Conservation (phyloP, 2,113 vertebrate genomes). For the Cephalopterus ornatus region DNA sequence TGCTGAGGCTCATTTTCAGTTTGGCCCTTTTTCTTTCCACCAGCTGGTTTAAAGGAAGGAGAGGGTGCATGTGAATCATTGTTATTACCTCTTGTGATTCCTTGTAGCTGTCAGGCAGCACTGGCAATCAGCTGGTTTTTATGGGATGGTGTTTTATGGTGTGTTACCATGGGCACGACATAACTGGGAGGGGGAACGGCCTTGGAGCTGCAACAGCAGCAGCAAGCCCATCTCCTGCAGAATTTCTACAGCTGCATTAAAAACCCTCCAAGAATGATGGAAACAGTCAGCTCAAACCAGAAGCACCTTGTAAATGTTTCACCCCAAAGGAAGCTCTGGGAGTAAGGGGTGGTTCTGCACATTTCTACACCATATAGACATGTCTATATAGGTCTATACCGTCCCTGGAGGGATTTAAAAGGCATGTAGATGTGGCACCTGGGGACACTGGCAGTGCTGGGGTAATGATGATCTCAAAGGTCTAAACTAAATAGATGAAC, state of each 20-base stretch:
- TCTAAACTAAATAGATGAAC: not conserved
- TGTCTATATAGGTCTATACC: not conserved
- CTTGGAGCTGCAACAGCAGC: not conserved
- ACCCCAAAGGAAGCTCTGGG: not conserved
- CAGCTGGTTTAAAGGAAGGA: not conserved
- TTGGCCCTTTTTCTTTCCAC: not conserved
- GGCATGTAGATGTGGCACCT: not conserved
- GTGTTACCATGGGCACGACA: not conserved
- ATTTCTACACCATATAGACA: not conserved
- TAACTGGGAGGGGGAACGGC: not conserved
- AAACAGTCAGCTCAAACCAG: not conserved
- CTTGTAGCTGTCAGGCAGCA: not conserved
- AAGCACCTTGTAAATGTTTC: not conserved
- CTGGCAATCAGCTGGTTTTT: not conserved
- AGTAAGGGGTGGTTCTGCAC: accelerated
- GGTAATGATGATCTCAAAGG: not conserved
- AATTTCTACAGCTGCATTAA: not conserved
- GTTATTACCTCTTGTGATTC: not conserved
- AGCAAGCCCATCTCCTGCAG: not conserved
- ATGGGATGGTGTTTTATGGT: not conserved
- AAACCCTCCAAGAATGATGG: not conserved
- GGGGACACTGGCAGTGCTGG: not conserved
- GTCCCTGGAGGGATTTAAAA: not conserved
- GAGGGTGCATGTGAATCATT: not conserved
- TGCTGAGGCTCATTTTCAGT: not conserved